These are phyloP conservation scores for Poecilia velifera DNA, from an alignment of 2,797 vertebrate species.

Conservation along the genomic window DNA sequence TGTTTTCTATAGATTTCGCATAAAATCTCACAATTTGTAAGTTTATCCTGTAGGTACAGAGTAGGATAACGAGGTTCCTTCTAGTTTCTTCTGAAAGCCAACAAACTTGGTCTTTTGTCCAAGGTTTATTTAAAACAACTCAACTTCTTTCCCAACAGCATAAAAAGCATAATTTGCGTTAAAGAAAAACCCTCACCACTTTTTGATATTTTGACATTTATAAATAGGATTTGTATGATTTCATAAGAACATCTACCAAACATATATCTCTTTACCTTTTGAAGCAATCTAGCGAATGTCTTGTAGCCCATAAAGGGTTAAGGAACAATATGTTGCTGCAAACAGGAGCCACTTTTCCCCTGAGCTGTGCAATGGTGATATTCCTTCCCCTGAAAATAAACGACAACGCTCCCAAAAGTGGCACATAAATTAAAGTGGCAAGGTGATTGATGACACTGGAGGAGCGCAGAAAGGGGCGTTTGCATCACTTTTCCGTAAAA, in stretches of 20 bases:
- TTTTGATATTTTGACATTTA: slow-evolving; percentile 3
- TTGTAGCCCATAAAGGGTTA: slow-evolving; percentile 77
- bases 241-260: slow-evolving; percentile 6
- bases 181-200: background rate
- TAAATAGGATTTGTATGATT: slow-evolving; percentile 3
- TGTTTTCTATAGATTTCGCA: background rate
- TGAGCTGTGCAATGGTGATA: slow-evolving; percentile 87
- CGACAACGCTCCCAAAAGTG: slow-evolving; percentile 94
- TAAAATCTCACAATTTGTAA: background rate
- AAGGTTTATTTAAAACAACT: background rate
- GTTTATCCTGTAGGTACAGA: background rate
- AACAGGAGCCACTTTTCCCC: slow-evolving; percentile 80
- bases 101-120: background rate
- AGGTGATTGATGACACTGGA: slow-evolving; percentile 88
- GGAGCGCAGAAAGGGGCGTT: slow-evolving; percentile 85
- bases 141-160: background rate
- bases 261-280: slow-evolving; percentile 15
- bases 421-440: slow-evolving; percentile 96
- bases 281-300: slow-evolving; percentile 13
- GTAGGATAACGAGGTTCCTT: background rate
- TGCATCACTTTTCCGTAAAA: slow-evolving; percentile 85
- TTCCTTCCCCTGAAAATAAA: slow-evolving; percentile 91
- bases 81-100: background rate
- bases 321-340: slow-evolving; percentile 82
- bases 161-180: background rate